Evolutionary conservation across 2,888 invertebrate species (phyloP), one percentile per base, ranked within the genome.

Genomic region (Oligia fasciuncula): DNA sequence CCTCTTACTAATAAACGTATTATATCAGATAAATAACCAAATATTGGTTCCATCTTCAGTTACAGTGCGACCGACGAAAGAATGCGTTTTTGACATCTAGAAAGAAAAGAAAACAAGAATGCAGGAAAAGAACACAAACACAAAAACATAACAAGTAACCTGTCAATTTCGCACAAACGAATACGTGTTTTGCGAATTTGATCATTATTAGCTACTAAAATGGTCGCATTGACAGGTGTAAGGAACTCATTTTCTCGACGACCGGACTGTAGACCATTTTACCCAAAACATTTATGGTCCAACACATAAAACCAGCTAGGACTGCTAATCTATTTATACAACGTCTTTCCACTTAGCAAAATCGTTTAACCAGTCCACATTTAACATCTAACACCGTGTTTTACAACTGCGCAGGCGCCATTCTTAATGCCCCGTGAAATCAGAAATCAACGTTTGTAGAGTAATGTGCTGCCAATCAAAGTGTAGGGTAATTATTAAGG

Each of bases 351-450:
- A 67, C 60, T 80, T 46, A 71, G 57, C 60, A 65, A 66, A 80
- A 49, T 35, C 3, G 2, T 75, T n/a, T 49, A 71, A 66, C 57
- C 23, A 43, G 51, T 74, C 66, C 23, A 51, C 63, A 54, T 84
- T 84, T 70, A 76, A 80, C 49, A 43, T 60, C 51, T 11, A 71
- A 43, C 29, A 17, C 60, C 29, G 4, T 66, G 70, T 66, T 84
- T 85, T 69, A 85, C 57, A 83, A 62, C 77, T 66, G 67, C 8
- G 2, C 67, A 57, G 76, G 73, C 86, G 85, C 86, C 79, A 60
- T 13, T 54, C 1, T 86, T 85, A 75, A 85, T 73, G 74, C 1
- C 0, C 67, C 79, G 75, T 85, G 86, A 85, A 85, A 85, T 85
- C 76, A 73, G 79, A 75, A 85, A 70, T 79, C 65, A 60, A 77